Conservation (phyloP, 1,140 invertebrate genomes). For the Drosophila lacteicornis region DNA sequence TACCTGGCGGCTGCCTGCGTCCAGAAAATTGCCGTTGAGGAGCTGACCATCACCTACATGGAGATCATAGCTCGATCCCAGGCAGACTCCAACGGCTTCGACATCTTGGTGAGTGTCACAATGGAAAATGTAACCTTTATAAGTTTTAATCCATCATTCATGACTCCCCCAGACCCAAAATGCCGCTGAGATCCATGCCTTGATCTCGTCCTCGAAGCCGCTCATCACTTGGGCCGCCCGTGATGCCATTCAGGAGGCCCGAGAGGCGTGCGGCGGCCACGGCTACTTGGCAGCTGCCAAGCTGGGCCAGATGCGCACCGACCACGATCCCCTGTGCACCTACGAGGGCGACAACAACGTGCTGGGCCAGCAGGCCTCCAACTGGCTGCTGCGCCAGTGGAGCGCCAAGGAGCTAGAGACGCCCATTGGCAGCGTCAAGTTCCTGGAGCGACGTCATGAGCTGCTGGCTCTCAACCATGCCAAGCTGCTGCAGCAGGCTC, state of each 20-base stretch:
- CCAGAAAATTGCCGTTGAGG: constrained; percentile 89
- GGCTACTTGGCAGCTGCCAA: constrained; percentile 89
- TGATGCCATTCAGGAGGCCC: constrained; percentile 94
- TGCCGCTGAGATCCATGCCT: constrained; percentile 95
- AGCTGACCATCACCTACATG: constrained; percentile 86
- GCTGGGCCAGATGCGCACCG: constrained; percentile 92
- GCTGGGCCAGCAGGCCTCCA: constrained; percentile 96
- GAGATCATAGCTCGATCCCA: constrained; percentile 87
- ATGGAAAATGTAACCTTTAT: too few relatives aligned
- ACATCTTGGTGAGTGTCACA: constrained; percentile 86
- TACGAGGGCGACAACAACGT: constrained; percentile 99
- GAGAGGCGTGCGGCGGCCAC: constrained; percentile 94
- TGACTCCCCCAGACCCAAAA: constrained; percentile 86
- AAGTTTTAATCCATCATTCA: not conserved
- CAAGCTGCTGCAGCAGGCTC: constrained; percentile 42
- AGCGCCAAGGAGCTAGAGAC: constrained; percentile 85
- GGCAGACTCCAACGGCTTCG: constrained; percentile 86
- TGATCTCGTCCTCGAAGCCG: constrained; percentile 95
- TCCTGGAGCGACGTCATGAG: constrained; percentile 86
- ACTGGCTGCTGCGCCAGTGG: constrained; percentile 92
- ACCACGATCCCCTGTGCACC: constrained; percentile 96
- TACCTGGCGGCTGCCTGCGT: constrained; percentile 93
- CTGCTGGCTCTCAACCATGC: constrained; percentile 86
- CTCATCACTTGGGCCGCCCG: constrained; percentile 93
- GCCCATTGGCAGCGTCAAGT: constrained; percentile 88